A percentile compares a stretch with the other conserved stretches of the same genome.
phyloP scores from a whole-genome alignment of 2,888 invertebrate species.

The Trilocha varians region DNA sequence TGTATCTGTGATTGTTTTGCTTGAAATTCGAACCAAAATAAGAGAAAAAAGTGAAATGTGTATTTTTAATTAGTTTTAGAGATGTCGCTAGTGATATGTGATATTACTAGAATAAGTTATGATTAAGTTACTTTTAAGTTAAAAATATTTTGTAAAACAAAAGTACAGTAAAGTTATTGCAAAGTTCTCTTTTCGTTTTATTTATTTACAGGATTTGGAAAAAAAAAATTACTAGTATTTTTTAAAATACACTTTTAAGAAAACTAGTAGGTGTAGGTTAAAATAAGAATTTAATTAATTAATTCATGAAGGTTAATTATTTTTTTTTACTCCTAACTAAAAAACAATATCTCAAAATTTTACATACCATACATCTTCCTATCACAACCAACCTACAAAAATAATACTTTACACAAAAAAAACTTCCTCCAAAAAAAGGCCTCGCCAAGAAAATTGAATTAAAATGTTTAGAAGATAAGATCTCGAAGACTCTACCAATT shows the following conservation, averaged over 20 bases:
- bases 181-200: constrained; percentile 18
- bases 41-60: constrained; percentile 12
- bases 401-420: too few species aligned
- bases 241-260: too few species aligned
- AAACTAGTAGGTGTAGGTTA: too few species aligned
- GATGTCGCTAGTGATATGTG: constrained; percentile 65
- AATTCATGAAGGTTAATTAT: too few species aligned
- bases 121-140: constrained; percentile 20
- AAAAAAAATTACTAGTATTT: too few species aligned
- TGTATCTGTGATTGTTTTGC: constrained; percentile 3
- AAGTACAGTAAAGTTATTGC: constrained; percentile 28
- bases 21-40: constrained; percentile 2
- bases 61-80: constrained; percentile 16
- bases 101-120: constrained; percentile 58
- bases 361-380: too few species aligned
- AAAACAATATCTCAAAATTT: too few species aligned
- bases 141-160: constrained; percentile 25
- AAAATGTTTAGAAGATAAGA: constrained; percentile 14
- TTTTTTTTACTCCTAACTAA: too few species aligned
- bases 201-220: too few species aligned
- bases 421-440: background rate
- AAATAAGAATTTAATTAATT: too few species aligned
- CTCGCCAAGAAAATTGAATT: constrained; percentile 7
- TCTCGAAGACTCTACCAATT: constrained; percentile 50
- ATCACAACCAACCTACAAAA: too few species aligned